A percentile compares a stretch with the other conserved stretches of the same genome.
Evolutionary conservation across 2,113 vertebrate species (phyloP).

Genomic region (Neolamprologus sp.): DNA sequence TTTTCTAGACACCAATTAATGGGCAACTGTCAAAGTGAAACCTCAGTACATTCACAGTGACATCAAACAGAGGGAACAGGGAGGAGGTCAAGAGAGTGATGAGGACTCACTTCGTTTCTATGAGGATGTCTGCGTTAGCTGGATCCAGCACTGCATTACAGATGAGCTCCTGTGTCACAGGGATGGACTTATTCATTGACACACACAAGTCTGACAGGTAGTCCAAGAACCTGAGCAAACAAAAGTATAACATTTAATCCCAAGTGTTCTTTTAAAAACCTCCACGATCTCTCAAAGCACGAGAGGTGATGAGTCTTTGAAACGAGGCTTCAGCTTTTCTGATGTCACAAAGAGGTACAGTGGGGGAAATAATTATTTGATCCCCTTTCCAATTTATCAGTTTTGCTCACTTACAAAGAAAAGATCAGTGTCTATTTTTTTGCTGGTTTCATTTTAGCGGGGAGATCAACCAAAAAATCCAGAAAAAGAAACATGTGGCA

Average conservation of each 20-base stretch:
- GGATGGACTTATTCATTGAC: constrained; percentile 98
- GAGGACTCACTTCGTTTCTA: constrained; percentile 91
- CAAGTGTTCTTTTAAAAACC: background rate
- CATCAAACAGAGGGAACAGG: background rate
- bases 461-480: background rate
- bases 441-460: background rate
- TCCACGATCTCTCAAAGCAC: background rate
- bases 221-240: constrained; percentile 84
- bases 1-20: background rate
- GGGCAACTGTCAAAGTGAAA: background rate
- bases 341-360: background rate
- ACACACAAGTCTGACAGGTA: constrained; percentile 97
- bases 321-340: background rate
- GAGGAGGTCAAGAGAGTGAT: background rate
- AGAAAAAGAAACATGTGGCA: background rate
- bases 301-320: background rate
- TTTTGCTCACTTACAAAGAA: background rate
- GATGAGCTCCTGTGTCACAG: constrained; percentile 96
- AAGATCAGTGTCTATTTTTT: background rate
- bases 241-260: constrained; percentile 60
- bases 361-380: background rate
- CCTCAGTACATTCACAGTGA: background rate
- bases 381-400: background rate
- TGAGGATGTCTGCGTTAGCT: constrained; percentile 91
- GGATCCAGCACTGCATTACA: constrained; percentile 95